Conservation (phyloP, 2,888 invertebrate species). For the Harpagoxenus sublaevis region DNA sequence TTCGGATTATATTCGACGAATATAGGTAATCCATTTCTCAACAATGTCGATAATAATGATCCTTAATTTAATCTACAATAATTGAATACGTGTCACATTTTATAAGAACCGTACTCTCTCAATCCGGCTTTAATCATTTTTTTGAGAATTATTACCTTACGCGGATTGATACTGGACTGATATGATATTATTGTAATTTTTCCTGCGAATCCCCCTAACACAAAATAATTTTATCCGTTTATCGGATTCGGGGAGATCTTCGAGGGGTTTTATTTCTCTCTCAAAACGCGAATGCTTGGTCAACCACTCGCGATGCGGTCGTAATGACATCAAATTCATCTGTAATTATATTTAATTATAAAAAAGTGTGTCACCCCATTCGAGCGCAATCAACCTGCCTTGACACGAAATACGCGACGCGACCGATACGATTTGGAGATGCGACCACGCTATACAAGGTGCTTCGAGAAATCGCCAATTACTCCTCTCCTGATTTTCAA, state of each 20-base stretch:
- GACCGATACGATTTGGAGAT: constrained; percentile 11
- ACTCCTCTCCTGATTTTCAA: neutral
- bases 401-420: constrained; percentile 46
- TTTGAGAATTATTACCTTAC: neutral
- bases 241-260: neutral
- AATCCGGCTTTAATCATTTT: constrained; percentile 1
- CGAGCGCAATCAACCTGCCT: constrained; percentile 41
- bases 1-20: neutral
- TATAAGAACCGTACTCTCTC: neutral
- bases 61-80: constrained; percentile 1
- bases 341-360: neutral
- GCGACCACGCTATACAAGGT: neutral
- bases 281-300: neutral
- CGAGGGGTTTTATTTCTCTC: constrained; percentile 4
- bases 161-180: neutral
- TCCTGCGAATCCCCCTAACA: neutral
- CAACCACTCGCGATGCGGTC: neutral
- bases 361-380: constrained; percentile 47
- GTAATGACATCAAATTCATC: neutral
- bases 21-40: constrained; percentile 18
- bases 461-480: constrained; percentile 15
- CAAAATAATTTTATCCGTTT: neutral
- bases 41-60: neutral
- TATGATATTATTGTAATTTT: neutral
- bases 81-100: neutral